These are phyloP conservation scores for Adrianichthys oophorus DNA, from an alignment of 2,797 vertebrate species.

Conservation along the genomic window DNA sequence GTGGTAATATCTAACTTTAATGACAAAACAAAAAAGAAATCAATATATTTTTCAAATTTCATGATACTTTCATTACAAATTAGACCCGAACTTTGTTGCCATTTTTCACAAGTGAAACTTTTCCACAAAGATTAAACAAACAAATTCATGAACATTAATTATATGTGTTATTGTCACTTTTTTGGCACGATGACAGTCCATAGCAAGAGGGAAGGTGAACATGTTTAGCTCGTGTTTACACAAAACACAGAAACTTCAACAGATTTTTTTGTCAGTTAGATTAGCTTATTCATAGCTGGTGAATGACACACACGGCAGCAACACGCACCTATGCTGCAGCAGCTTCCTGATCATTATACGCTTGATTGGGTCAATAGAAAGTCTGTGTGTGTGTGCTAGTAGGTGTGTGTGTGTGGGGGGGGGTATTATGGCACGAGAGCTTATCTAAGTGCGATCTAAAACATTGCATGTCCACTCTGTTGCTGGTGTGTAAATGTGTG, in stretches of 20 bases:
- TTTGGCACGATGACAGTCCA: conserved; percentile 4
- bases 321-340: conserved; percentile 37
- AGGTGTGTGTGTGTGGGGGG: conserved; percentile 49
- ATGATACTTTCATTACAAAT: too few relatives aligned
- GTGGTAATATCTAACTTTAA: too few relatives aligned
- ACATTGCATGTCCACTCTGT: conserved; percentile 56
- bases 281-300: conserved; percentile 35
- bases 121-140: neutral
- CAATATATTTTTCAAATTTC: too few relatives aligned
- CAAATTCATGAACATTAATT: neutral
- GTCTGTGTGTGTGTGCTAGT: conserved; percentile 54
- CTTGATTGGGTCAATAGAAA: conserved; percentile 81
- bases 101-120: too few relatives aligned
- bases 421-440: conserved; percentile 62
- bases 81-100: too few relatives aligned
- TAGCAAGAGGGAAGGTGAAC: conserved; percentile 11
- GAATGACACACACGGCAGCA: conserved; percentile 44
- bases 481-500: conserved; percentile 56
- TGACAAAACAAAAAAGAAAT: too few relatives aligned
- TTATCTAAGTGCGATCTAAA: conserved; percentile 68
- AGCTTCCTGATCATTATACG: conserved; percentile 82
- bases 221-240: conserved; percentile 4
- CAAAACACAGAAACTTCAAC: conserved; percentile 22
- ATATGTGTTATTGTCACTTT: conserved; percentile 17
- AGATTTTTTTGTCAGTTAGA: conserved; percentile 28